Evolutionary conservation across 2,888 invertebrate species (phyloP).

Genomic region (Allolobophora icterica): DNA sequence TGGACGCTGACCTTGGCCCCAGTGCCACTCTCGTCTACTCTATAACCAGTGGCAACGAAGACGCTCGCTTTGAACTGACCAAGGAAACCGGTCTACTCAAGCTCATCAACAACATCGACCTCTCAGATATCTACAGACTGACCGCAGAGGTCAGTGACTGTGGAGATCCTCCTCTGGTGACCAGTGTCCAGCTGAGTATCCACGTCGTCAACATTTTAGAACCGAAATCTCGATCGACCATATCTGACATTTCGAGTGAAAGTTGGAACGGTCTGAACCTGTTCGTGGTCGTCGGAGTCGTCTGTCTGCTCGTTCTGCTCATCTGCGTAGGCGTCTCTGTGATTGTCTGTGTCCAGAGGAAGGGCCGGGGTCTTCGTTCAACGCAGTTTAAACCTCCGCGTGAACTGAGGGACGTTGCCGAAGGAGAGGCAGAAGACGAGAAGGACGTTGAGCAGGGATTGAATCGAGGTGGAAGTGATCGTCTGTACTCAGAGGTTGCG

Average conservation of each 20-base stretch:
- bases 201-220: background rate
- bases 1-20: background rate
- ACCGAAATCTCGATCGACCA: background rate
- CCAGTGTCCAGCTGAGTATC: background rate
- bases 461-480: background rate
- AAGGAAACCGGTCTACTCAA: background rate
- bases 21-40: background rate
- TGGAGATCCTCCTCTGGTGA: background rate
- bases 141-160: conserved; percentile 17
- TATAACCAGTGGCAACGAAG: background rate
- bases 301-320: background rate
- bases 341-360: background rate
- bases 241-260: background rate
- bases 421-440: background rate
- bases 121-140: background rate
- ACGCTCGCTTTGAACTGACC: background rate
- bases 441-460: background rate
- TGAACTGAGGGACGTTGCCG: background rate
- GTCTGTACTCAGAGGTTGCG: background rate
- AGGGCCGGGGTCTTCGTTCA: background rate
- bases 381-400: background rate
- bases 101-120: background rate
- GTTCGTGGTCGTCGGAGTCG: background rate
- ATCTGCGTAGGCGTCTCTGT: background rate
- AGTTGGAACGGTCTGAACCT: background rate